phyloP scores from a whole-genome alignment of 2,888 invertebrate species.

The Argyresthia goedartella region DNA sequence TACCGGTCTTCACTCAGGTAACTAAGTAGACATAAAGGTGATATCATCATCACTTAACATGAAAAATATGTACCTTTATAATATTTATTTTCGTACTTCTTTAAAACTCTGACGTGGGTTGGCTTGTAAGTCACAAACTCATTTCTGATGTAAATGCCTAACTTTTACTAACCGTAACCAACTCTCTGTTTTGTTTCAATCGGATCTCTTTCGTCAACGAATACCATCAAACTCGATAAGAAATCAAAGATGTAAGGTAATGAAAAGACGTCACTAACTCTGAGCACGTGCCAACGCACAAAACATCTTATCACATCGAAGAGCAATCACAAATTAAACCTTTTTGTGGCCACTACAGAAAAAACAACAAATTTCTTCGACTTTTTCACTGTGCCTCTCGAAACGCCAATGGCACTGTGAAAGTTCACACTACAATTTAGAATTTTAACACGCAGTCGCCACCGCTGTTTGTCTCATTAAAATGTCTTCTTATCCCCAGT shows the following conservation, averaged over 20 bases:
- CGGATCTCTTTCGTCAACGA: too few relatives aligned
- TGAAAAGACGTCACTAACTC: constrained; percentile 2
- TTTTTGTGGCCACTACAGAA: constrained; percentile 18
- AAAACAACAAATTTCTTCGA: constrained; percentile 17
- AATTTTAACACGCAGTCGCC: constrained; percentile 60
- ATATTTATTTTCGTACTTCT: too few relatives aligned
- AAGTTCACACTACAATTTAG: constrained; percentile 69
- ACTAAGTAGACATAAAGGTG: too few relatives aligned
- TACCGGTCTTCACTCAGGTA: too few relatives aligned
- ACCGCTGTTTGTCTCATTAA: constrained; percentile 50
- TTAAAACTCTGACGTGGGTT: too few relatives aligned
- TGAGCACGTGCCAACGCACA: constrained; percentile 51
- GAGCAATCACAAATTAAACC: constrained; percentile 8
- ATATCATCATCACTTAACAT: too few relatives aligned
- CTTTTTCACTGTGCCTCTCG: neutral
- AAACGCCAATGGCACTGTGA: constrained; percentile 48
- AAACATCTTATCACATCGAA: constrained; percentile 14
- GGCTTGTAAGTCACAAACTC: too few relatives aligned
- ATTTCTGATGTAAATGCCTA: too few relatives aligned
- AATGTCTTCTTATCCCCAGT: constrained; percentile 5
- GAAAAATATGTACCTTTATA: too few relatives aligned
- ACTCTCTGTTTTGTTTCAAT: too few relatives aligned
- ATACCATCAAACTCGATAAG: neutral
- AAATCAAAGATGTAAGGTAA: neutral
- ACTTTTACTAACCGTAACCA: too few relatives aligned